Conservation (phyloP, 1,140 invertebrate genomes). For the Paraescarpia echinospica region DNA sequence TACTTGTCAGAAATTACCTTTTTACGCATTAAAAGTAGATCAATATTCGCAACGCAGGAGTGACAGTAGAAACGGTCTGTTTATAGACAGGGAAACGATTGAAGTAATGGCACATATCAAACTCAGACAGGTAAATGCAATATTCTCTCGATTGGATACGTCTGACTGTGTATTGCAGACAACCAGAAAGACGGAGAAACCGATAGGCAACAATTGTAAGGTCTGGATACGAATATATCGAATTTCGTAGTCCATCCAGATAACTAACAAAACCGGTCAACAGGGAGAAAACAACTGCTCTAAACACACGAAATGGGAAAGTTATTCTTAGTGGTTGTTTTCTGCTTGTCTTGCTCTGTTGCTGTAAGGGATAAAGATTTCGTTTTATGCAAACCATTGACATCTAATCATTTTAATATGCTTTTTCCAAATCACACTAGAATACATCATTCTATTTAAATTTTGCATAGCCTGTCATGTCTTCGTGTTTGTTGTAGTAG, state of each 20-base stretch:
- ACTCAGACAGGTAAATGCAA: background rate
- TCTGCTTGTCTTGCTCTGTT: too few species aligned
- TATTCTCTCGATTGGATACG: background rate
- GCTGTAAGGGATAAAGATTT: too few species aligned
- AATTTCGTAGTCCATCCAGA: background rate
- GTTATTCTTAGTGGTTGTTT: too few species aligned
- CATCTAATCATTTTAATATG: too few species aligned
- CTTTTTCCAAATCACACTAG: too few species aligned
- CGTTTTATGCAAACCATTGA: too few species aligned
- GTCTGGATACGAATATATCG: background rate
- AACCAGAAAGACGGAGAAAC: background rate
- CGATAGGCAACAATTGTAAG: background rate
- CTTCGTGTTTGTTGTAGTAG: too few species aligned
- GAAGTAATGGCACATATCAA: background rate
- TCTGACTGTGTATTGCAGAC: background rate
- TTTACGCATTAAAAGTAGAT: background rate
- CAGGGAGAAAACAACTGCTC: background rate
- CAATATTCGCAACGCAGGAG: background rate
- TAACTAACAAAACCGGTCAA: background rate
- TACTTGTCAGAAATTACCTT: too few species aligned
- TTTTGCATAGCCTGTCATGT: too few species aligned
- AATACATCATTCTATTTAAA: too few species aligned
- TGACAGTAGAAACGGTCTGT: too few species aligned
- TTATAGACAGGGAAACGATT: background rate
- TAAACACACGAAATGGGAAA: background rate